Evolutionary conservation across 2,888 invertebrate species (phyloP).

Genomic region (Spilarctia lutea): DNA sequence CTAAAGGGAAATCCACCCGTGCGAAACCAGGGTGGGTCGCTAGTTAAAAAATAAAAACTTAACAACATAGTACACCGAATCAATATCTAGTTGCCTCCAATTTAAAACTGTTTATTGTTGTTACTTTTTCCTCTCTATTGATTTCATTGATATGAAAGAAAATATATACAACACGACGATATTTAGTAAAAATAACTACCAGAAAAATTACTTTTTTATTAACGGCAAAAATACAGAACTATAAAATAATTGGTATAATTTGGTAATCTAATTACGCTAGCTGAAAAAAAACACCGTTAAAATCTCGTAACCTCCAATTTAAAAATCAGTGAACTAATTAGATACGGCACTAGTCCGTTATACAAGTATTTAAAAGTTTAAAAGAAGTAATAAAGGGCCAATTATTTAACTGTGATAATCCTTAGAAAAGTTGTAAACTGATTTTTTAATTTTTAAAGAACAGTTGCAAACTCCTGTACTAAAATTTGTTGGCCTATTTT

Average conservation of each 20-base stretch:
- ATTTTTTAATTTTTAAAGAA: background rate
- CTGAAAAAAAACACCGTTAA: background rate
- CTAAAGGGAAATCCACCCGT: too few species aligned
- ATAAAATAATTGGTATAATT: background rate
- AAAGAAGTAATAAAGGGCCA: background rate
- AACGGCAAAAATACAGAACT: too few species aligned
- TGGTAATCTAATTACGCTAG: background rate
- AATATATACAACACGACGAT: too few species aligned
- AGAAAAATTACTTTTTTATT: too few species aligned
- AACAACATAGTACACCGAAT: rapidly evolving
- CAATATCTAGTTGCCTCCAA: too few species aligned
- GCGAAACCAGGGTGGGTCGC: too few species aligned
- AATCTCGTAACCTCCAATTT: background rate
- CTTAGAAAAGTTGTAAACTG: background rate
- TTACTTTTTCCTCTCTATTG: too few species aligned
- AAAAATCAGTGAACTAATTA: background rate
- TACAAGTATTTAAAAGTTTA: background rate
- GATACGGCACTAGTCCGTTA: background rate
- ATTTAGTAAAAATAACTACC: too few species aligned
- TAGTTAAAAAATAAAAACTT: background rate
- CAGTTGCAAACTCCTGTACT: background rate
- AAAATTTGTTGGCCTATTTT: too few species aligned
- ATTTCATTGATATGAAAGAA: too few species aligned
- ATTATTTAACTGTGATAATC: background rate
- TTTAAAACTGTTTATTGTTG: too few species aligned